Conservation (phyloP, 2,888 invertebrate species). For the Drosophila formosana region DNA sequence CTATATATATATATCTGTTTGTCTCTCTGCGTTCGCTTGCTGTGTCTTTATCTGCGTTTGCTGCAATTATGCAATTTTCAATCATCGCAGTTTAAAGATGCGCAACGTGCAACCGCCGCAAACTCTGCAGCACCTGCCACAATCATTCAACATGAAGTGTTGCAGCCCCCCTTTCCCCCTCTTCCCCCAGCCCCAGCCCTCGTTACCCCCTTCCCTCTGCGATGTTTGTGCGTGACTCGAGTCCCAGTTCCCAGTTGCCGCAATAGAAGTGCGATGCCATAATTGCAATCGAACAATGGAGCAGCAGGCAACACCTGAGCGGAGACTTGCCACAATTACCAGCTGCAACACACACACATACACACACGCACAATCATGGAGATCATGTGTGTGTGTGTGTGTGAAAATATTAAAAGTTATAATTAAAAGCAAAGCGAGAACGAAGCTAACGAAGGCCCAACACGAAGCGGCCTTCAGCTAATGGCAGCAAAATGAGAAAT, state of each 20-base stretch:
- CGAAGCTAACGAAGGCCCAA: slow-evolving; percentile 28
- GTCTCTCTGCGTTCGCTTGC: slow-evolving; percentile 14
- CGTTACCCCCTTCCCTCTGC: too few relatives aligned
- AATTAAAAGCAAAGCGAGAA: slow-evolving; percentile 55
- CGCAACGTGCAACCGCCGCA: slow-evolving; percentile 68
- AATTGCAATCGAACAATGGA: slow-evolving; percentile 77
- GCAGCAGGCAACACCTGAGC: slow-evolving; percentile 29
- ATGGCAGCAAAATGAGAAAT: slow-evolving; percentile 22
- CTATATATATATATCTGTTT: slow-evolving; percentile 29
- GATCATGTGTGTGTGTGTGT: background rate
- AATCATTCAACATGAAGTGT: slow-evolving; percentile 29
- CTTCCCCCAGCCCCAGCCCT: too few relatives aligned
- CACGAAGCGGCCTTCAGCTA: slow-evolving; percentile 56
- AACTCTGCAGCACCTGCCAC: slow-evolving; percentile 76
- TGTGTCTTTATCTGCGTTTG: slow-evolving; percentile 7
- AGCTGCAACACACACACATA: slow-evolving; percentile 20
- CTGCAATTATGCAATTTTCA: slow-evolving; percentile 81
- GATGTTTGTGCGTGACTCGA: slow-evolving; percentile 33
- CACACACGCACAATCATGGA: too few relatives aligned
- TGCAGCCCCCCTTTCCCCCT: slow-evolving; percentile 15
- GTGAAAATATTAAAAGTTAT: slow-evolving; percentile 69
- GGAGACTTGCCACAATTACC: slow-evolving; percentile 14
- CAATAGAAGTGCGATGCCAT: slow-evolving; percentile 77
- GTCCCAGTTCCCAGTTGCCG: slow-evolving; percentile 44
- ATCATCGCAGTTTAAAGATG: slow-evolving; percentile 77